Evolutionary conservation across 2,888 invertebrate genomes (phyloP).

Genomic region (Drosophila picticornis): DNA sequence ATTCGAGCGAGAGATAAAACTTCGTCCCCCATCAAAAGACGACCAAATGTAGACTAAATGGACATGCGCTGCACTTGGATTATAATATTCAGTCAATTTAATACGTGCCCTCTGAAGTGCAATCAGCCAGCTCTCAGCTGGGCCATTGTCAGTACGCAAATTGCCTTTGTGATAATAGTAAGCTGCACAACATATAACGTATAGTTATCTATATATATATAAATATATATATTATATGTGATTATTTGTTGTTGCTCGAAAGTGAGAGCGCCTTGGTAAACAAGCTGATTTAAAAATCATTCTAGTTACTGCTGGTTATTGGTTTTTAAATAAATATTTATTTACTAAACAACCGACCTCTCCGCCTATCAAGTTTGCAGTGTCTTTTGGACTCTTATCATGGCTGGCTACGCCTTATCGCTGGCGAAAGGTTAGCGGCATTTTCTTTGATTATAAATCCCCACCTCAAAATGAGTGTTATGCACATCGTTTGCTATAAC

Average conservation of each 20-base stretch:
- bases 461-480: constrained; percentile 33
- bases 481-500: constrained; percentile 43
- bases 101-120: constrained; percentile 12
- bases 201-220: constrained; percentile 9
- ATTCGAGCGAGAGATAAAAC: constrained; percentile 43
- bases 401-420: constrained; percentile 38
- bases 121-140: constrained; percentile 28
- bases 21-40: not conserved
- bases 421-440: constrained; percentile 49
- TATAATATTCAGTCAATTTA: constrained; percentile 31
- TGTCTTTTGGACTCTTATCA: constrained; percentile 38
- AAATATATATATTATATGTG: not conserved
- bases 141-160: constrained; percentile 15
- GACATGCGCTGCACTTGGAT: constrained; percentile 15
- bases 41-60: constrained; percentile 4
- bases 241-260: not conserved
- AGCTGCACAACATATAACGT: not conserved
- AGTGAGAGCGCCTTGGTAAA: not conserved
- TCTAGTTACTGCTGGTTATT: not conserved
- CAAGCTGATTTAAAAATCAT: not conserved
- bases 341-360: not conserved
- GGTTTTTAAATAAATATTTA: not conserved
- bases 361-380: constrained; percentile 16
- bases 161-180: constrained; percentile 36
- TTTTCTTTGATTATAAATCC: constrained; percentile 53